Conservation (phyloP, 92 coral and sea anemone species). For the Umimayanthus kanabou region DNA sequence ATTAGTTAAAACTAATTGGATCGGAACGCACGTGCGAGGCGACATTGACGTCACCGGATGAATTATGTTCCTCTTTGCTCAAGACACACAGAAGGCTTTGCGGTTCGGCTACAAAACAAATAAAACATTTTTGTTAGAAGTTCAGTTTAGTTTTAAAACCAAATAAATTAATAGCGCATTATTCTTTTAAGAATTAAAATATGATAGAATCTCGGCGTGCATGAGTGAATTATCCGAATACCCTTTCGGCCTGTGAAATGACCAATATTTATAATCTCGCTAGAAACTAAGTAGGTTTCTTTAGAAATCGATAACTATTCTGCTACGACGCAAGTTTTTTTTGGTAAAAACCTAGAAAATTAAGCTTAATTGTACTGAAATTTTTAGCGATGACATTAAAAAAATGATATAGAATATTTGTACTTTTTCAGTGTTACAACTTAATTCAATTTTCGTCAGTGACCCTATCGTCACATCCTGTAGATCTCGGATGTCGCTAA, state of each 20-base stretch:
- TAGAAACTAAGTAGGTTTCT: not conserved
- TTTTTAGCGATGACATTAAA: not conserved
- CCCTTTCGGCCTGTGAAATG: not conserved
- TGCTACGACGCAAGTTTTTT: not conserved
- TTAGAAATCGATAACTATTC: not conserved
- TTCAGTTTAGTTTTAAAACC: not conserved
- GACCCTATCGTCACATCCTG: not conserved
- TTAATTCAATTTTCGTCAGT: not conserved
- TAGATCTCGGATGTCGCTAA: not conserved
- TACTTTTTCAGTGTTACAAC: not conserved
- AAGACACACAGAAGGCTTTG: too few species aligned
- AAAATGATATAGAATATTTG: not conserved
- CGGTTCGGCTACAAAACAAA: not conserved
- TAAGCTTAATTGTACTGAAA: not conserved
- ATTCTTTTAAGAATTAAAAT: not conserved
- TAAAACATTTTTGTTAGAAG: not conserved
- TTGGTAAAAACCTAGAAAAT: not conserved
- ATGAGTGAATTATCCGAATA: not conserved
- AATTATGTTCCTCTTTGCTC: too few species aligned
- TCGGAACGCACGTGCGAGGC: too few species aligned
- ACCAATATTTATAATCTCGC: not conserved
- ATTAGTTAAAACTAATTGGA: too few species aligned
- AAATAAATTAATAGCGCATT: not conserved
- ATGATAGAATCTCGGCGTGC: not conserved
- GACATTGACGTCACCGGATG: too few species aligned